These are phyloP conservation scores for Drosophila fulvimacula DNA, from an alignment of 2,888 invertebrate genomes.

Conservation along the genomic window DNA sequence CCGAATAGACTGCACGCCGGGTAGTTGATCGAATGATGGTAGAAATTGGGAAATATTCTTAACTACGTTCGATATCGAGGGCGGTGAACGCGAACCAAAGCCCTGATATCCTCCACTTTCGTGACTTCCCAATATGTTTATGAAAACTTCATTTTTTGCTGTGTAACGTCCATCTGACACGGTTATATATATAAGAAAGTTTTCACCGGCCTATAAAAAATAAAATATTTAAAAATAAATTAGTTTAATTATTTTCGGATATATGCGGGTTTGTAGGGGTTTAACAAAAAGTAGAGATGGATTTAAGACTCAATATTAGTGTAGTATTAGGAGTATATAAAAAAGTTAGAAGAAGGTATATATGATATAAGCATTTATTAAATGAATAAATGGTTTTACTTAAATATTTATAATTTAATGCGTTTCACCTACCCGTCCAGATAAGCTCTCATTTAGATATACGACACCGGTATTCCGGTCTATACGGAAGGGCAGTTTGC, in stretches of 20 bases:
- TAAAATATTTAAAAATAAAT: not conserved
- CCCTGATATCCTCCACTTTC: slow-evolving; percentile 61
- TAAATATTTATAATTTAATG: not conserved
- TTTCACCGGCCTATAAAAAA: slow-evolving; percentile 87
- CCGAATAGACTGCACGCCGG: slow-evolving; percentile 83
- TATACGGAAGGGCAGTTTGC: slow-evolving; percentile 89
- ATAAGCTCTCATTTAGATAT: slow-evolving; percentile 91
- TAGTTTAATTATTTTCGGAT: not conserved
- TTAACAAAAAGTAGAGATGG: not conserved
- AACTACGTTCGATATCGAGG: slow-evolving; percentile 81
- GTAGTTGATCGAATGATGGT: slow-evolving; percentile 83
- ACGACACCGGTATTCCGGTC: slow-evolving; percentile 91
- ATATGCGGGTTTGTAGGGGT: not conserved
- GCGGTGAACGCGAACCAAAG: slow-evolving; percentile 74
- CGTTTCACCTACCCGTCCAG: slow-evolving; percentile 88
- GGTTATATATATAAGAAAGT: slow-evolving; percentile 89
- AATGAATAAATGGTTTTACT: too few species aligned
- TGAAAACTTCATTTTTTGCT: slow-evolving; percentile 89
- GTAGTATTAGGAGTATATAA: not conserved
- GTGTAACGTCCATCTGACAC: slow-evolving; percentile 88
- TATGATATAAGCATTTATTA: too few species aligned
- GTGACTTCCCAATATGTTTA: slow-evolving; percentile 85
- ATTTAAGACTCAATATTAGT: not conserved
- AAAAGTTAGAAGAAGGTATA: too few species aligned
- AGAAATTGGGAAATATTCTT: slow-evolving; percentile 82